These are phyloP conservation scores for Oedothorax gibbosus DNA, from an alignment of 1,140 invertebrate species.

Conservation along the genomic window DNA sequence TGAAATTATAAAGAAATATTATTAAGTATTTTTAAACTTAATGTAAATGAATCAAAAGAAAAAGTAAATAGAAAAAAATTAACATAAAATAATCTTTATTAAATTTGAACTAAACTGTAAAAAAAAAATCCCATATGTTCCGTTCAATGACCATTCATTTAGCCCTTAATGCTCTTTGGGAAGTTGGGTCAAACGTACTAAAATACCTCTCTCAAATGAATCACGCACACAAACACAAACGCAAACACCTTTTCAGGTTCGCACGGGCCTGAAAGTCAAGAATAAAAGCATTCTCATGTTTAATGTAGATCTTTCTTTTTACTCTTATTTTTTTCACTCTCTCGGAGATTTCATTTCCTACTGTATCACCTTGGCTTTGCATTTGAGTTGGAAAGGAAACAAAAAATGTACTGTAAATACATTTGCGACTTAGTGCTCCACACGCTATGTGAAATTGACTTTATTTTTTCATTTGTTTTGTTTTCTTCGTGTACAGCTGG, in stretches of 20 bases:
- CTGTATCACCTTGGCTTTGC: too few species aligned
- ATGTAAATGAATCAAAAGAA: too few species aligned
- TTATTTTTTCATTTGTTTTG: conserved; percentile 7
- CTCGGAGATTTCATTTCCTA: neutral
- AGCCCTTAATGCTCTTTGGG: too few species aligned
- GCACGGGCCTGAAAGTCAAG: conserved; percentile 41
- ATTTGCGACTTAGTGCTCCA: conserved; percentile 30
- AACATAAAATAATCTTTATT: too few species aligned
- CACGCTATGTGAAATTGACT: conserved; percentile 35
- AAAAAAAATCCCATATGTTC: too few species aligned
- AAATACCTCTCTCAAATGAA: conserved; percentile 20
- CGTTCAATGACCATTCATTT: too few species aligned
- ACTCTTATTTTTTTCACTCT: neutral
- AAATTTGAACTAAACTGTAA: too few species aligned
- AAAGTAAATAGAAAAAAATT: too few species aligned
- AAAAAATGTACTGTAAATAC: conserved; percentile 50
- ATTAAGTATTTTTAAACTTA: too few species aligned
- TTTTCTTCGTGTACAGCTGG: conserved; percentile 2
- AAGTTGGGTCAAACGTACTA: conserved; percentile 22
- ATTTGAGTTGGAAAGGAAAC: neutral
- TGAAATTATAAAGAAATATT: too few species aligned
- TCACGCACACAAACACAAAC: conserved; percentile 44
- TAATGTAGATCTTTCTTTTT: conserved; percentile 47
- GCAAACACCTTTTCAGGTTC: conserved; percentile 25
- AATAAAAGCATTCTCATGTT: conserved; percentile 58